Evolutionary conservation across 2,888 invertebrate species (phyloP).

Genomic region (Parnassius glacialis): DNA sequence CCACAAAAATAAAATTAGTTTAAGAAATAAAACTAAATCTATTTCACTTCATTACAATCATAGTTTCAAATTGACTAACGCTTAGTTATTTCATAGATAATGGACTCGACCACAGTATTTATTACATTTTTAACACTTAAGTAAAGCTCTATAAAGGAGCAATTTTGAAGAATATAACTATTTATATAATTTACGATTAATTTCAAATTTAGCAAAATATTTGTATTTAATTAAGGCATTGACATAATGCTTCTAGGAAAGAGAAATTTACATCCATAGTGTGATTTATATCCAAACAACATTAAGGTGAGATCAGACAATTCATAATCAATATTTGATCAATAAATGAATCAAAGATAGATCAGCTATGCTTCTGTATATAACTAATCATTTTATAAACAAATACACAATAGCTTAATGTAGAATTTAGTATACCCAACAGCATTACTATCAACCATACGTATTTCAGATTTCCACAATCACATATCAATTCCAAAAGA

Average conservation of each 20-base stretch:
- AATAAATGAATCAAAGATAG: constrained; percentile 37
- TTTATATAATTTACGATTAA: constrained; percentile 61
- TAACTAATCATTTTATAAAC: constrained; percentile 39
- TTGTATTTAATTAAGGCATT: constrained; percentile 50
- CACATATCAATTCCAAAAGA: constrained; percentile 15
- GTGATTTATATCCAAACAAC: constrained; percentile 45
- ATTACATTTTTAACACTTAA: constrained; percentile 54
- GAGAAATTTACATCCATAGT: constrained; percentile 46
- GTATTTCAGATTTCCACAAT: constrained; percentile 23
- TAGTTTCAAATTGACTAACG: constrained; percentile 67
- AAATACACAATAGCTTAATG: constrained; percentile 41
- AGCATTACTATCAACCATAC: constrained; percentile 28
- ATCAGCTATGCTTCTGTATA: constrained; percentile 34
- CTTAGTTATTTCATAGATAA: constrained; percentile 50
- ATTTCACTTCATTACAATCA: constrained; percentile 53
- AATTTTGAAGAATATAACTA: constrained; percentile 48
- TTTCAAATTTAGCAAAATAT: constrained; percentile 40
- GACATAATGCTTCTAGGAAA: constrained; percentile 56
- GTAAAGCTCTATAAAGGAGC: constrained; percentile 60
- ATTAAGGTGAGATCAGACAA: constrained; percentile 67
- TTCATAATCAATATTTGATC: constrained; percentile 49
- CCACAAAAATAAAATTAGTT: constrained; percentile 42
- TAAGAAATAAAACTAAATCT: constrained; percentile 58
- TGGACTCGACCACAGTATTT: constrained; percentile 60
- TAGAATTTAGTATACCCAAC: constrained; percentile 46